Evolutionary conservation across 2,888 invertebrate genomes (phyloP).

Genomic region (Norana najaformis): DNA sequence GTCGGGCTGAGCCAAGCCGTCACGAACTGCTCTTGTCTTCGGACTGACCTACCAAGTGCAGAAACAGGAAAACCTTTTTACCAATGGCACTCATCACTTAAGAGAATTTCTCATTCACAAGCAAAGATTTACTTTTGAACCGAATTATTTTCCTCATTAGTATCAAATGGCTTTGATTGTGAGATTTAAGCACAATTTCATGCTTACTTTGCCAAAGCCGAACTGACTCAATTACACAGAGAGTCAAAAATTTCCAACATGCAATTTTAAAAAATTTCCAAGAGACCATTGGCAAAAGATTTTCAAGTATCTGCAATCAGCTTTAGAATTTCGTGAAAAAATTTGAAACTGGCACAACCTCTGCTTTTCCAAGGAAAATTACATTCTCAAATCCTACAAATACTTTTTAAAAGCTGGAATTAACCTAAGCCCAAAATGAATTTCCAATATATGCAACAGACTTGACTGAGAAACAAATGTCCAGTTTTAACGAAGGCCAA

Average conservation of each 20-base stretch:
- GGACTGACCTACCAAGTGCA: neutral
- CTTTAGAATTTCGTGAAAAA: neutral
- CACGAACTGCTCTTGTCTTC: neutral
- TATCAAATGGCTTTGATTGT: neutral
- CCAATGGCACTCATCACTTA: slow-evolving; percentile 10
- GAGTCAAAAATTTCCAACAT: neutral
- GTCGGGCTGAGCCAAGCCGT: neutral
- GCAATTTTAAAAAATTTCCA: neutral
- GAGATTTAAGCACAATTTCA: neutral
- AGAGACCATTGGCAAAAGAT: slow-evolving; percentile 10
- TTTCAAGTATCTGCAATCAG: neutral
- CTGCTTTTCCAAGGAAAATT: neutral
- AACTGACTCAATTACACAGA: too few relatives aligned
- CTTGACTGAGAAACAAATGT: too few relatives aligned
- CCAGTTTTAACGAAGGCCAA: too few relatives aligned
- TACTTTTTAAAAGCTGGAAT: too few relatives aligned
- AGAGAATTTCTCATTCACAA: neutral
- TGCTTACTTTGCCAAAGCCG: neutral
- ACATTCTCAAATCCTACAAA: neutral
- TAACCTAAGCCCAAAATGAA: too few relatives aligned
- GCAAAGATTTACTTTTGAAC: neutral
- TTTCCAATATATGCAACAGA: too few relatives aligned
- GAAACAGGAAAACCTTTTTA: slow-evolving; percentile 4
- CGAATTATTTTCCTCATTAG: neutral
- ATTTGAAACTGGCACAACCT: neutral